Evolutionary conservation across 2,888 invertebrate species (phyloP).

Genomic region (Plebejus anna): DNA sequence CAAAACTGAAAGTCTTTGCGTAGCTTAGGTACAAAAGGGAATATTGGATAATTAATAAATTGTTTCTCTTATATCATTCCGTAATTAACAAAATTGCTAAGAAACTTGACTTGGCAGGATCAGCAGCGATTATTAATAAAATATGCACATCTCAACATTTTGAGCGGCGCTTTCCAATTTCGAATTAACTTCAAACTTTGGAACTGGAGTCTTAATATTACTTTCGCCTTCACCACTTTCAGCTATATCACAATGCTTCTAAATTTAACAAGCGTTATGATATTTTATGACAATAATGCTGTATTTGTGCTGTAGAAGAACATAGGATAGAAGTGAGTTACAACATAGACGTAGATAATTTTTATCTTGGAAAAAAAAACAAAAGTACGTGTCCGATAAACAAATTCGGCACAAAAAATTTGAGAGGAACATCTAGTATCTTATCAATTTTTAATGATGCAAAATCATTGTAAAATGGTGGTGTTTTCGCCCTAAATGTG

Average conservation of each 20-base stretch:
- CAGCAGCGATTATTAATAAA: conserved; percentile 50
- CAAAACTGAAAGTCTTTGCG: neutral
- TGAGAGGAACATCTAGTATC: too few species aligned
- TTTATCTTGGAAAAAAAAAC: too few species aligned
- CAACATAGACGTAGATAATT: too few species aligned
- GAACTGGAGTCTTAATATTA: neutral
- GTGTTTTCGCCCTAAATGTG: neutral
- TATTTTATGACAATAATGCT: too few species aligned
- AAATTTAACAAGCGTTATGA: too few species aligned
- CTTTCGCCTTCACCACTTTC: neutral
- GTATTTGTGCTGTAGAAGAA: too few species aligned
- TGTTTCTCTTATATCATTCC: conserved; percentile 22
- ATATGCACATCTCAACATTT: conserved; percentile 62
- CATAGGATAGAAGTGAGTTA: too few species aligned
- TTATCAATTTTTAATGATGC: neutral
- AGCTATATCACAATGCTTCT: neutral
- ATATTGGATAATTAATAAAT: conserved; percentile 10
- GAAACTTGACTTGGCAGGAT: conserved; percentile 32
- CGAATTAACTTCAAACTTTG: conserved; percentile 18
- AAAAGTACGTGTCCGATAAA: too few species aligned
- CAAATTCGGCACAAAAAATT: too few species aligned
- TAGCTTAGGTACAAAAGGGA: neutral
- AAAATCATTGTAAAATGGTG: neutral
- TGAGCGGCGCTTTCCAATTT: conserved; percentile 46
- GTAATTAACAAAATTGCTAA: conserved; percentile 11